Evolutionary conservation across 2,113 vertebrate genomes (phyloP).

Genomic region (Cranoglanis bouderius): DNA sequence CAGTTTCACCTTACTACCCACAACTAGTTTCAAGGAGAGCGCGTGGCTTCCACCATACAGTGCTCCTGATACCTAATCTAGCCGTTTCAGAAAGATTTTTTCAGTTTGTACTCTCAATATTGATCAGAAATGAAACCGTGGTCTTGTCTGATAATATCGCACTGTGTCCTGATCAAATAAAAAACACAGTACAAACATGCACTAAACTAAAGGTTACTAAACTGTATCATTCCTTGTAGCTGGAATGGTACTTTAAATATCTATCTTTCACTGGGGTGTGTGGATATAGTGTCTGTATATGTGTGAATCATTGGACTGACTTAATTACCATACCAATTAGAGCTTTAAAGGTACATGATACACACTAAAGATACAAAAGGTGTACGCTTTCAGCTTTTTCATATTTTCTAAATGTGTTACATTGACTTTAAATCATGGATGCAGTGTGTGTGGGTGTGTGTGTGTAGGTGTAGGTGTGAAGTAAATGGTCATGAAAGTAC

Average conservation of each 20-base stretch:
- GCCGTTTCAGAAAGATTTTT: not conserved
- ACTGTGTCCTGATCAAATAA: too few relatives aligned
- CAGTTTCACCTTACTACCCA: conserved; percentile 27
- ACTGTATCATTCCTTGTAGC: not conserved
- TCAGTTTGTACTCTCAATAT: not conserved
- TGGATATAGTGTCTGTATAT: not conserved
- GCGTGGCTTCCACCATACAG: not conserved
- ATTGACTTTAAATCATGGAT: not conserved
- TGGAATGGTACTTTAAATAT: not conserved
- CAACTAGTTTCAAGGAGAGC: not conserved
- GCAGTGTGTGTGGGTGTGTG: not conserved
- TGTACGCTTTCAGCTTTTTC: not conserved
- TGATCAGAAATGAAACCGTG: not conserved
- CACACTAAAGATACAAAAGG: not conserved
- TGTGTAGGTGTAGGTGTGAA: not conserved
- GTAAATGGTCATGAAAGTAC: not conserved
- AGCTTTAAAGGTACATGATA: not conserved
- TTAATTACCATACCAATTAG: too few relatives aligned
- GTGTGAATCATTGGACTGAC: not conserved
- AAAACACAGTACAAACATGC: not conserved
- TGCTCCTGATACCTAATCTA: not conserved
- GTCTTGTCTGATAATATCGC: not conserved
- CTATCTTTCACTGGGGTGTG: not conserved
- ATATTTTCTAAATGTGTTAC: not conserved
- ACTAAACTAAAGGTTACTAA: not conserved